Evolutionary conservation across 2,113 vertebrate species (phyloP), one percentile per base, ranked within the genome.

Genomic region (Phalacrocorax carbo): DNA sequence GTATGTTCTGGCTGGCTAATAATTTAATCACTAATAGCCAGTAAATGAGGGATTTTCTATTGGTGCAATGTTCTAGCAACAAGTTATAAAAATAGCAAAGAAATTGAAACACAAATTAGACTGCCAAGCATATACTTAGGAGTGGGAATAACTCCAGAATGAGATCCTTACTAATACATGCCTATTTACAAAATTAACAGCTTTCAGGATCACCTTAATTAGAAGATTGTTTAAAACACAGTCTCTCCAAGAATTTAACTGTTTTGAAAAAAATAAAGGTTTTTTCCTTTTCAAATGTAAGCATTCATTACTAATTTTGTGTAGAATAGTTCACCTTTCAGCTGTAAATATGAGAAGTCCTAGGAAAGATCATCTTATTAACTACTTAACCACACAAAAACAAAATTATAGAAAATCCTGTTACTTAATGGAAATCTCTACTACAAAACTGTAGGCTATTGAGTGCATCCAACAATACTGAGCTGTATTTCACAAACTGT

Each of bases 41-140:
- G 51, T 75, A 91, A 94, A 88, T 58, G 58, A 93, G 60, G 38
- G 54, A 81, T 88, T 94, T 97, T 95, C 72, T 66, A 94, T 34
- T 23, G 2, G 30, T 68, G 60, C 60, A 89, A 54, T 29, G 26
- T 46, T 95, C 85, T 55, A 89, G 83, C 42, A 95, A 40, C 25
- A 79, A 82, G 76, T 54, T 76, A 72, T 32, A 82, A 94, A 95
- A 95, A 93, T 32, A 96, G 77, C 71, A 78, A 76, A 86, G 88
- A 78, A 86, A 90, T 25, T 72, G 49, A 93, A 97, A 89, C 90
- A 58, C 60, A 92, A 88, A 72, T n/a, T 44, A 54, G 62, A 89
- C 69, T 71, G 48, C 40, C 79, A 95, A 60, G 69, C 15, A 51
- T 40, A 51, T 15, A 87, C 62, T 88, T 91, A 57, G 66, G 79